These are phyloP conservation scores for Diaprepes abbreviatus DNA, from an alignment of 2,888 invertebrate genomes.

Conservation along the genomic window DNA sequence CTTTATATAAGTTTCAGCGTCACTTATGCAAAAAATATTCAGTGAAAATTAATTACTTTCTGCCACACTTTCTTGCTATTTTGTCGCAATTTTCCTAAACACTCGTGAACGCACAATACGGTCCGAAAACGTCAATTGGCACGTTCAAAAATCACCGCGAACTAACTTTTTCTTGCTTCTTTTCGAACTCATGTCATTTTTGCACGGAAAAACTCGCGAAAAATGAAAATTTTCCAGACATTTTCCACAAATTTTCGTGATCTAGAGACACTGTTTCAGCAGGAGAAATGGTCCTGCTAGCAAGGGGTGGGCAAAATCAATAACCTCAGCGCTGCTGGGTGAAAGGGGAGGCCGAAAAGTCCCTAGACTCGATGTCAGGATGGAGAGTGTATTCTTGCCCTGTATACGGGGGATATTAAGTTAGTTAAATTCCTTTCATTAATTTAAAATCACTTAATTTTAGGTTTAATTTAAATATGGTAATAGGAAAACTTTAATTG, in stretches of 20 bases:
- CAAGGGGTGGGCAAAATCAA: constrained; percentile 46
- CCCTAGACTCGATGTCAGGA: constrained; percentile 35
- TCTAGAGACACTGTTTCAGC: constrained; percentile 34
- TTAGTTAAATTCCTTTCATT: not conserved
- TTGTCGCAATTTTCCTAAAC: constrained; percentile 14
- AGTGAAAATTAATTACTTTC: not conserved
- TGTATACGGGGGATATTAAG: constrained; percentile 2
- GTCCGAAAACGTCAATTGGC: constrained; percentile 14
- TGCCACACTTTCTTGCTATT: not conserved
- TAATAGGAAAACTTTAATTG: too few relatives aligned
- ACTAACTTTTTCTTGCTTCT: constrained; percentile 32
- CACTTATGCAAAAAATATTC: not conserved
- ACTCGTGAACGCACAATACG: constrained; percentile 20
- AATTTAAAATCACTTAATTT: not conserved
- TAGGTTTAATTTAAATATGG: not conserved
- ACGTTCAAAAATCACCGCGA: constrained; percentile 14
- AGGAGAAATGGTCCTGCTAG: constrained; percentile 34
- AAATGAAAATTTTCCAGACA: constrained; percentile 49
- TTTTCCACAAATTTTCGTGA: constrained; percentile 54
- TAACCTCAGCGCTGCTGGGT: constrained; percentile 38
- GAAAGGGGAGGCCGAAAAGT: constrained; percentile 29
- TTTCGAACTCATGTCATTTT: constrained; percentile 23
- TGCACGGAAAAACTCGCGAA: constrained; percentile 10
- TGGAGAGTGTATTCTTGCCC: constrained; percentile 24
- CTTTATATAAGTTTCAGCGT: not conserved